Conservation (phyloP, 2,888 invertebrate species). For the Andrena dorsata region DNA sequence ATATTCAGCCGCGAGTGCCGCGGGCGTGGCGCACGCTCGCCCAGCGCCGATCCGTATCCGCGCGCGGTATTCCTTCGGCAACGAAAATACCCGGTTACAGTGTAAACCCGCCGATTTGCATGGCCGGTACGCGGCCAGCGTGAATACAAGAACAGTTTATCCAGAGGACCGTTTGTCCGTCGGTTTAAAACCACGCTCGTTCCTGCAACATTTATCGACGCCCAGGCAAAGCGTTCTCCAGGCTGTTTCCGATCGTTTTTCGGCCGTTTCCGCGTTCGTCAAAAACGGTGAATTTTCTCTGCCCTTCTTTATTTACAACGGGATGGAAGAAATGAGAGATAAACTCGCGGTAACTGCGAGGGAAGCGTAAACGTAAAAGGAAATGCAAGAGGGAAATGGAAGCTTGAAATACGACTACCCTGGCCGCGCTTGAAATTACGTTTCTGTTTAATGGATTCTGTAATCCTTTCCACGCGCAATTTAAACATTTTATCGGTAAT, state of each 20-base stretch:
- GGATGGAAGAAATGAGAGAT: not conserved
- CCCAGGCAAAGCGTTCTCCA: slow-evolving; percentile 17
- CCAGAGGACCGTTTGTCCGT: slow-evolving; percentile 39
- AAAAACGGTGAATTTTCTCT: not conserved
- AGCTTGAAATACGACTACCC: not conserved
- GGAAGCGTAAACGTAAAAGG: not conserved
- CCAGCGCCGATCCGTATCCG: slow-evolving; percentile 28
- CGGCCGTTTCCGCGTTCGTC: not conserved
- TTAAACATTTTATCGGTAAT: slow-evolving; percentile 3
- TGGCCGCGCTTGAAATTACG: not conserved
- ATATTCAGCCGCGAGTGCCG: slow-evolving; percentile 34
- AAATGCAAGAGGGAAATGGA: not conserved
- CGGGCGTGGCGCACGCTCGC: slow-evolving; percentile 35
- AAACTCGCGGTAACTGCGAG: not conserved
- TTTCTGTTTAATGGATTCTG: not conserved
- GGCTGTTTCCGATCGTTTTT: not conserved
- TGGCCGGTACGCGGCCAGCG: slow-evolving; percentile 19
- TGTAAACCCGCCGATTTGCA: slow-evolving; percentile 49
- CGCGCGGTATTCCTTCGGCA: slow-evolving; percentile 31
- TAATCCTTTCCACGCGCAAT: not conserved
- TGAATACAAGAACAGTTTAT: slow-evolving; percentile 61
- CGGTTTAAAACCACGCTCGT: slow-evolving; percentile 40
- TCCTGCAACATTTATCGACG: slow-evolving; percentile 42
- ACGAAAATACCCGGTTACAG: slow-evolving; percentile 49
- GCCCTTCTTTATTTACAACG: not conserved